Conservation (phyloP, 2,888 invertebrate genomes). For the Amaurobius ferox region DNA sequence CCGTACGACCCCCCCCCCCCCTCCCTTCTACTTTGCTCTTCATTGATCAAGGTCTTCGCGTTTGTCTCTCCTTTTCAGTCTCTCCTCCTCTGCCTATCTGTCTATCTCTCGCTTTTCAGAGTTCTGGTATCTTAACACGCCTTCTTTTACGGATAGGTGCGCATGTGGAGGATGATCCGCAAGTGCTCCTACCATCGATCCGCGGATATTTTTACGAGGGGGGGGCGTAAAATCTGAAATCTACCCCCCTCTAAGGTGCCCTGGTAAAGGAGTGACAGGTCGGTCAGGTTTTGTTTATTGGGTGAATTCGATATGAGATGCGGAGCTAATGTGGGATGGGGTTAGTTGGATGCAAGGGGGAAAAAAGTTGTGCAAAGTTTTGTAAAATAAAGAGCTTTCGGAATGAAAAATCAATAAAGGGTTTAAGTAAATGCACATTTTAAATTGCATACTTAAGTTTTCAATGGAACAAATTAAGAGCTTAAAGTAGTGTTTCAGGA, state of each 20-base stretch:
- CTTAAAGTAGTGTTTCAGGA: too few relatives aligned
- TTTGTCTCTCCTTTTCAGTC: slow-evolving; percentile 23
- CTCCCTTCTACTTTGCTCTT: slow-evolving; percentile 41
- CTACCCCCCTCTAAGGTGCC: not conserved
- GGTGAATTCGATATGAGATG: slow-evolving; percentile 8
- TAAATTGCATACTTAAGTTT: too few relatives aligned
- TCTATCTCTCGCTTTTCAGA: slow-evolving; percentile 4
- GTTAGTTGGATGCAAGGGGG: not conserved
- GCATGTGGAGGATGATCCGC: slow-evolving; percentile 41
- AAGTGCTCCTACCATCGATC: slow-evolving; percentile 17
- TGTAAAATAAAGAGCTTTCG: too few relatives aligned
- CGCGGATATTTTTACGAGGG: slow-evolving; percentile 24
- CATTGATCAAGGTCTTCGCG: slow-evolving; percentile 55
- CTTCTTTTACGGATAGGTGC: slow-evolving; percentile 41
- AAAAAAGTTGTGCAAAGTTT: not conserved
- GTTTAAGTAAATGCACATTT: too few relatives aligned
- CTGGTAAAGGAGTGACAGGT: slow-evolving; percentile 14
- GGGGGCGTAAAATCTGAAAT: not conserved
- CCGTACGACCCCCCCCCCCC: slow-evolving; percentile 21
- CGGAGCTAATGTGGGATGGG: not conserved
- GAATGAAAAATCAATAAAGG: too few relatives aligned
- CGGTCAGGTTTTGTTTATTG: slow-evolving; percentile 14
- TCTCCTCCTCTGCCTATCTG: not conserved
- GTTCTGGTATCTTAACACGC: slow-evolving; percentile 15
- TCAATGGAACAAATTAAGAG: too few relatives aligned